A percentile compares a stretch with the other conserved stretches of the same genome.
Evolutionary conservation across 2,113 vertebrate genomes (phyloP).

Genomic region (Dendrocopos noguchii): DNA sequence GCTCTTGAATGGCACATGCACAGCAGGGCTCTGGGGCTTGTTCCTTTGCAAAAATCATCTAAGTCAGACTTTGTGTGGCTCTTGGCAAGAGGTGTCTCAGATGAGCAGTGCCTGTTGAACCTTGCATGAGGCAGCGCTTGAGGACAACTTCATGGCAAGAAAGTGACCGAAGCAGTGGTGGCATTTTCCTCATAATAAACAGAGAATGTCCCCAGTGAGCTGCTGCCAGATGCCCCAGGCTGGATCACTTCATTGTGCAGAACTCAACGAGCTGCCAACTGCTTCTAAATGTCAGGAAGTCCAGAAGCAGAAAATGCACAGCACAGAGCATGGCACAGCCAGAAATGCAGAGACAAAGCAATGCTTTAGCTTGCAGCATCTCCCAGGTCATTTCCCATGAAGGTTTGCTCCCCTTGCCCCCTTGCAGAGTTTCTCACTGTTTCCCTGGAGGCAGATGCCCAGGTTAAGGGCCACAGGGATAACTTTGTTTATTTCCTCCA

Average conservation of each 20-base stretch:
- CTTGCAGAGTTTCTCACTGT: neutral
- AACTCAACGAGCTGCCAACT: slow-evolving; percentile 42
- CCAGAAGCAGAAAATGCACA: neutral
- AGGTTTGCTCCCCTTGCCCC: neutral
- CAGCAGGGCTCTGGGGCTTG: neutral
- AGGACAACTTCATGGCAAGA: neutral
- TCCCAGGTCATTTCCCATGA: slow-evolving; percentile 42
- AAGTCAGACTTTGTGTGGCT: neutral
- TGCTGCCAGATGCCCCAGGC: neutral
- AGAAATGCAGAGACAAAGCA: neutral
- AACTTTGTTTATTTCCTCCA: neutral
- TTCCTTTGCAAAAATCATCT: neutral
- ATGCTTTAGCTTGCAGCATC: neutral
- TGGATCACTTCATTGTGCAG: neutral
- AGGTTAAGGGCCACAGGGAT: neutral
- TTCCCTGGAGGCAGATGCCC: neutral
- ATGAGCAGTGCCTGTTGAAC: neutral
- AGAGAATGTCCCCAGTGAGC: neutral
- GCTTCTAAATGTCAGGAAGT: neutral
- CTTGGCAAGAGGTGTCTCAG: neutral
- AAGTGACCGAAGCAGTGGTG: neutral
- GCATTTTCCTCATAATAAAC: neutral
- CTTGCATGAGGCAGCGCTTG: fast-evolving
- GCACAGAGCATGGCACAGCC: neutral
- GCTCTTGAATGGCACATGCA: fast-evolving